Base-by-base conservation (phyloP, 2,888 invertebrate genomes). In the Callosobruchus maculatus region DNA sequence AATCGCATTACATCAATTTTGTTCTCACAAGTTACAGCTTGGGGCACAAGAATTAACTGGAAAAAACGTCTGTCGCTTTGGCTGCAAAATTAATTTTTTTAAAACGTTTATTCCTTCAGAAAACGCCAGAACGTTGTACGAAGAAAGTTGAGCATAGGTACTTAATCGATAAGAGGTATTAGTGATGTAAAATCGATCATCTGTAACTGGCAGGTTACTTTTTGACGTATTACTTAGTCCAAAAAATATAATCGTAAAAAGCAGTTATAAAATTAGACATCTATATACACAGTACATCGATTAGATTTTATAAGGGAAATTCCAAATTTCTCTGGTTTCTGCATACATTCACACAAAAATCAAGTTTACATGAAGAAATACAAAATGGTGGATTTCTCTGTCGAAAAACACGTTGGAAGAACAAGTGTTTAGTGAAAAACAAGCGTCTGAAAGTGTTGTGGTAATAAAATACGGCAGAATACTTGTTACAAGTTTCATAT, bases 261-360 rank as follows among this genome's bases (percentile, higher is more conserved):
- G 74, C 71, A 71, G 71, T 74, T 74, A 74, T 71, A 74, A 74
- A 74, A 74, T 70, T 74, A 71, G 49, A 71, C 71, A 22, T 71
- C 67, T 74, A 74, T 71, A 70, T 73, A 71, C 73, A 73, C 71
- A 74, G 31, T 77, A 77, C 75, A 77, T 73, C 74, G 69, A 77
- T 73, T 72, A 22, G 71, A 70, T n/a, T n/a, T n/a, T n/a, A n/a
- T n/a, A n/a, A 73, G 72, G 69, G 26, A 26, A 5, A 66, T 68
- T 20, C 68, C 68, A 49, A 49, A 49, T 13, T 49, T 5, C 13
- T 49, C 49, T 13, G 49, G 49, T 7, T 49, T 49, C 49, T 13
- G 49, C 18, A 7, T 49, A 49, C 49, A 49, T 49, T 49, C 49
- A 49, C 13, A 18, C 9, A 49, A 49, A 49, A 49, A 13, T 49